These are phyloP conservation scores for Charanyca ferruginea DNA, from an alignment of 2,888 invertebrate species.

Conservation along the genomic window DNA sequence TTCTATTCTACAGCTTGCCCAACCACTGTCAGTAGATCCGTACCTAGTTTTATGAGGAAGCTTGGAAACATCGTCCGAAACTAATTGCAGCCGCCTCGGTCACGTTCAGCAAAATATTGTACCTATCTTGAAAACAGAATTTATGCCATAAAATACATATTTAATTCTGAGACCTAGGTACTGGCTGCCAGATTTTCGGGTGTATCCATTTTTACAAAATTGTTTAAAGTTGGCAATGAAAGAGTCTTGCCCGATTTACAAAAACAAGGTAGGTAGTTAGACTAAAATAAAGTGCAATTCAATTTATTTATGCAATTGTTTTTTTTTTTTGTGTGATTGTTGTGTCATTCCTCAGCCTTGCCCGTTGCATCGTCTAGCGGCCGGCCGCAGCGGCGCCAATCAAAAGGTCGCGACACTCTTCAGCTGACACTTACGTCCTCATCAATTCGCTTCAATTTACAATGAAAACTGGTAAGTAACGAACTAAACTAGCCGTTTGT, in stretches of 20 bases:
- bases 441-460: slow-evolving; percentile 79
- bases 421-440: slow-evolving; percentile 78
- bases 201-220: neutral
- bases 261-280: slow-evolving; percentile 32
- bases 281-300: slow-evolving; percentile 23
- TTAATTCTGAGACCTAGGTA: neutral
- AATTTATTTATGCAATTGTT: slow-evolving; percentile 24
- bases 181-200: neutral
- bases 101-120: slow-evolving; percentile 49
- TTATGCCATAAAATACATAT: slow-evolving; percentile 8
- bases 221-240: slow-evolving; percentile 3
- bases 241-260: slow-evolving; percentile 16
- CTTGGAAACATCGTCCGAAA: slow-evolving; percentile 49
- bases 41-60: slow-evolving; percentile 59
- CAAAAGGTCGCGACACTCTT: slow-evolving; percentile 80
- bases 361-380: slow-evolving; percentile 72
- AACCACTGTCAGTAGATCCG: slow-evolving; percentile 16
- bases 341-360: slow-evolving; percentile 70
- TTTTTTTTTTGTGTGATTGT: slow-evolving; percentile 32
- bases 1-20: slow-evolving; percentile 22
- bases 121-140: slow-evolving; percentile 32
- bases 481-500: slow-evolving; percentile 64
- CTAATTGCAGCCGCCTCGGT: slow-evolving; percentile 53
- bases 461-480: slow-evolving; percentile 73
- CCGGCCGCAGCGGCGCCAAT: slow-evolving; percentile 69